phyloP scores from a whole-genome alignment of 1,140 invertebrate species.

The Pseudomyrmex concolor region DNA sequence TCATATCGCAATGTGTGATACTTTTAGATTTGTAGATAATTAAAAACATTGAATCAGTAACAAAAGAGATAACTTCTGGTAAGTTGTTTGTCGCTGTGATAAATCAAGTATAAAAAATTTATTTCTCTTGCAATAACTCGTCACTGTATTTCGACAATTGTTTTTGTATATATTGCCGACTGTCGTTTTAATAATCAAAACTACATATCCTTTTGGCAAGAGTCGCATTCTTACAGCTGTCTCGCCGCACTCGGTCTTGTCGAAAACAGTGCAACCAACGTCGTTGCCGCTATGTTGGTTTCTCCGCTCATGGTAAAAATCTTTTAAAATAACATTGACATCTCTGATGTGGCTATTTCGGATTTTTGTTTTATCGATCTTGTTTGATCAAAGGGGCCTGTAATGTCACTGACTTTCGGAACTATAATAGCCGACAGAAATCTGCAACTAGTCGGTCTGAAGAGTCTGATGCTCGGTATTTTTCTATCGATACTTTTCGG shows the following conservation, averaged over 20 bases:
- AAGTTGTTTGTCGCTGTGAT: not conserved
- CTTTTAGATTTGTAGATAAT: slow-evolving; percentile 50
- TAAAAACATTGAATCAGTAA: not conserved
- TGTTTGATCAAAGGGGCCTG: slow-evolving; percentile 87
- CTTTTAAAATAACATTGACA: not conserved
- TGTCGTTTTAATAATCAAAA: not conserved
- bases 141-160: too few species aligned
- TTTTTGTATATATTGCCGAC: too few species aligned
- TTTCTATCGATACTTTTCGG: slow-evolving; percentile 90
- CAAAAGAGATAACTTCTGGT: not conserved
- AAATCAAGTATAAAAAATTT: too few species aligned
- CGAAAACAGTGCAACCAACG: slow-evolving; percentile 92
- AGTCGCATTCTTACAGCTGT: slow-evolving; percentile 76
- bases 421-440: slow-evolving; percentile 90
- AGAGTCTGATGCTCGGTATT: slow-evolving; percentile 90
- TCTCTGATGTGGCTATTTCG: too few species aligned
- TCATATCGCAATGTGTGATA: not conserved
- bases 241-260: slow-evolving; percentile 90
- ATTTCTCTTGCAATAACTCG: too few species aligned
- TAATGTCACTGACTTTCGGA: slow-evolving; percentile 94
- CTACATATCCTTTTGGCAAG: not conserved
- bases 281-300: slow-evolving; percentile 95
- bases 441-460: slow-evolving; percentile 88
- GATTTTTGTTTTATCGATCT: too few species aligned
- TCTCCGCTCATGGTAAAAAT: slow-evolving; percentile 91